phyloP scores from a whole-genome alignment of 1,140 invertebrate genomes.

The Neodiprion lecontei region DNA sequence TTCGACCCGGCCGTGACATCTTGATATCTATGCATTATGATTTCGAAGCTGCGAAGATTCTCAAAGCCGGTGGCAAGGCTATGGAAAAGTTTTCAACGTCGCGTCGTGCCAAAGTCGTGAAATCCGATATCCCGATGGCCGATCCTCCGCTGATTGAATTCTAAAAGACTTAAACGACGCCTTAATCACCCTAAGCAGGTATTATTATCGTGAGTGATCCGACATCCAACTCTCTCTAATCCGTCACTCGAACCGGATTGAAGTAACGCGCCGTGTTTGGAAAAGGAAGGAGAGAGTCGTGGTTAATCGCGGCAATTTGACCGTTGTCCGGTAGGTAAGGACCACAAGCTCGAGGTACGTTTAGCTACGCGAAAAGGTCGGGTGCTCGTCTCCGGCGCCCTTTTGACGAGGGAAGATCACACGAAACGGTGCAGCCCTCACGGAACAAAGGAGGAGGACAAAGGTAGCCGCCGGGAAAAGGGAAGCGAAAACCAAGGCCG shows the following conservation, averaged over 20 bases:
- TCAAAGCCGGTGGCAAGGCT: not conserved
- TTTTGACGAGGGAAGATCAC: conserved; percentile 7
- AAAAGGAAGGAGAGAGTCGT: not conserved
- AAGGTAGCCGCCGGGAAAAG: not conserved
- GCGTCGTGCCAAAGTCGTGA: not conserved
- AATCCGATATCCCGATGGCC: not conserved
- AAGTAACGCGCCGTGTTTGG: not conserved
- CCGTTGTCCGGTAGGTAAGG: not conserved
- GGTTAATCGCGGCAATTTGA: not conserved
- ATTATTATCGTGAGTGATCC: not conserved
- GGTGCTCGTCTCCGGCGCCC: not conserved
- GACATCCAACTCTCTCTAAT: not conserved
- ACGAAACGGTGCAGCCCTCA: not conserved
- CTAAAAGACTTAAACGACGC: not conserved
- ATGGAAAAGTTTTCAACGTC: not conserved
- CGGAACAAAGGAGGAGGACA: not conserved
- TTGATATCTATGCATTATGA: not conserved
- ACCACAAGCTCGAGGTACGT: not conserved
- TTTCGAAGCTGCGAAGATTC: not conserved
- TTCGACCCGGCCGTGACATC: not conserved
- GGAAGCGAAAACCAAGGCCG: not conserved
- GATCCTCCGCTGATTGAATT: not conserved
- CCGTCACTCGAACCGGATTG: not conserved
- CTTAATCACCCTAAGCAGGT: not conserved
- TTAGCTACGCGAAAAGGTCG: not conserved